A percentile compares a stretch with the other conserved stretches of the same genome.
phyloP scores from a whole-genome alignment of 1,140 invertebrate species.

The Coelopa frigida region DNA sequence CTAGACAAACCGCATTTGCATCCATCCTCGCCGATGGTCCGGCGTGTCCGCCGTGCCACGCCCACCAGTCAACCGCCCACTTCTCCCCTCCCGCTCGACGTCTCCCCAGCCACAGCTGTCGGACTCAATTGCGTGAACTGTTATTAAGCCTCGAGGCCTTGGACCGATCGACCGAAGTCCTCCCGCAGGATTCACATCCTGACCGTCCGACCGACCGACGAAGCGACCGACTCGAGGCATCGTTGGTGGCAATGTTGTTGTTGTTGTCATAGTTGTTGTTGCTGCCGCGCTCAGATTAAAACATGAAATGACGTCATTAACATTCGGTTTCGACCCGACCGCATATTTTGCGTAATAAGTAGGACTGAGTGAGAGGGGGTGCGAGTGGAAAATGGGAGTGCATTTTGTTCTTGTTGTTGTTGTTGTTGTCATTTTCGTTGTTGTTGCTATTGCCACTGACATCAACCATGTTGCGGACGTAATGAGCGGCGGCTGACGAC shows the following conservation, averaged over 20 bases:
- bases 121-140: slow-evolving; percentile 7
- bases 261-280: neutral
- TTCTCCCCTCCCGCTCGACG: neutral
- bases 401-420: too few relatives aligned
- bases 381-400: too few relatives aligned
- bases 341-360: slow-evolving; percentile 15
- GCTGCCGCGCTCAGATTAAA: slow-evolving; percentile 1
- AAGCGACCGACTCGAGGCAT: neutral
- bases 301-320: slow-evolving; percentile 14
- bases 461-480: too few relatives aligned
- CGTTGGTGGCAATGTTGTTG: neutral
- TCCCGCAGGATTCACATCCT: too few relatives aligned
- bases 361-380: neutral
- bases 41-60: neutral
- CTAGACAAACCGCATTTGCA: slow-evolving; percentile 4
- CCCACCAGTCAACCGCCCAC: slow-evolving; percentile 2
- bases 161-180: too few relatives aligned
- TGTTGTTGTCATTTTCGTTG: too few relatives aligned
- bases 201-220: neutral
- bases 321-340: slow-evolving; percentile 12
- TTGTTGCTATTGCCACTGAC: too few relatives aligned
- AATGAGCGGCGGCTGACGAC: too few relatives aligned
- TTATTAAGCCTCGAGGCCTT: slow-evolving; percentile 9
- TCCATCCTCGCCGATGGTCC: slow-evolving; percentile 2
- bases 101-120: neutral